Conservation (phyloP, 1,140 invertebrate species). For the Drosophila gunungcola region DNA sequence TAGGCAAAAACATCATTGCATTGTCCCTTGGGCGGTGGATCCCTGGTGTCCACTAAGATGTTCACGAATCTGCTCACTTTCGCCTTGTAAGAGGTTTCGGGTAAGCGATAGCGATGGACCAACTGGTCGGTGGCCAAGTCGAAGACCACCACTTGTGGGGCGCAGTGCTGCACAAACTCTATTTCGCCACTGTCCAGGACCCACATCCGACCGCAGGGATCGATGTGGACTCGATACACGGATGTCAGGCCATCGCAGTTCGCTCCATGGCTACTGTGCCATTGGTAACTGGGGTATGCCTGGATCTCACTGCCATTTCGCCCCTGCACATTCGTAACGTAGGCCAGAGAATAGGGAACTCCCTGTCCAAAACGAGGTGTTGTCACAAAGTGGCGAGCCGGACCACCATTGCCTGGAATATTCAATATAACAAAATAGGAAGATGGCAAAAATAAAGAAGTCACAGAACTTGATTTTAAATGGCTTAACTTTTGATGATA, state of each 20-base stretch:
- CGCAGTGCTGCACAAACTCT: slow-evolving; percentile 85
- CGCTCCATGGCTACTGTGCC: slow-evolving; percentile 62
- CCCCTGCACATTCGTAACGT: slow-evolving; percentile 26
- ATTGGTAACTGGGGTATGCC: slow-evolving; percentile 58
- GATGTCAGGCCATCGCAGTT: slow-evolving; percentile 65
- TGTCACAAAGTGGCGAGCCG: slow-evolving; percentile 47
- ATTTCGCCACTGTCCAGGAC: slow-evolving; percentile 88
- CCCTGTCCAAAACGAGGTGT: slow-evolving; percentile 61
- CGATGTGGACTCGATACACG: slow-evolving; percentile 59
- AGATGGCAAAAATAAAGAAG: too few species aligned
- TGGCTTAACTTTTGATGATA: too few species aligned
- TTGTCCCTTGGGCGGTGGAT: slow-evolving; percentile 67
- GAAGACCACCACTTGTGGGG: slow-evolving; percentile 87
- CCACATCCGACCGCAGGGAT: slow-evolving; percentile 87
- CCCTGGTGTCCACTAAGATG: slow-evolving; percentile 62
- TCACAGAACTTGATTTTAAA: too few species aligned
- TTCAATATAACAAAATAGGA: neutral
- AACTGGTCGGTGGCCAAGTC: slow-evolving; percentile 86
- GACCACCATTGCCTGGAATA: slow-evolving; percentile 23
- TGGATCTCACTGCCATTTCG: slow-evolving; percentile 53
- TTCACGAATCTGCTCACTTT: slow-evolving; percentile 85
- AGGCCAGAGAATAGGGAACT: slow-evolving; percentile 59
- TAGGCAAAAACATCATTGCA: slow-evolving; percentile 89
- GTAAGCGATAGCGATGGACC: slow-evolving; percentile 86
- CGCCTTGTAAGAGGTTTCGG: slow-evolving; percentile 77